A percentile compares a stretch with the other conserved stretches of the same genome.
These are phyloP conservation scores for Tribolium madens DNA, from an alignment of 1,140 invertebrate species.

Conservation along the genomic window DNA sequence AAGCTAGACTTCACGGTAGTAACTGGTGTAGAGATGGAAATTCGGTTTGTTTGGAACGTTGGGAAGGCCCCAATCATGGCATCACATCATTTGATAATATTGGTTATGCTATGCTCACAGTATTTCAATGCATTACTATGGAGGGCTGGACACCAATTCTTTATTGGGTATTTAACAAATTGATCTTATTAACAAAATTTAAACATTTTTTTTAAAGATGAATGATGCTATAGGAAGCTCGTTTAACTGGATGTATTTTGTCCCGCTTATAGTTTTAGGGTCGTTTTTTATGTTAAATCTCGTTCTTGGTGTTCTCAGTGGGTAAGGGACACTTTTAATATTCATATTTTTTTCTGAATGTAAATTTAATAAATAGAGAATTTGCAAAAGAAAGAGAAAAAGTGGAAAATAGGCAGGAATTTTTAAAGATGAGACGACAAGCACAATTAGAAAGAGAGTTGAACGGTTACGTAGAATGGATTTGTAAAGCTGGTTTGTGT, in stretches of 20 bases:
- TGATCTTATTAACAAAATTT: too few species aligned
- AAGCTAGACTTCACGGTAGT: constrained; percentile 79
- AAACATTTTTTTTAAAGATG: constrained; percentile 82
- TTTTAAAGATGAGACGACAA: constrained; percentile 98
- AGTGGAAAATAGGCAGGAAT: constrained; percentile 99
- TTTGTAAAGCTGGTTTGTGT: constrained; percentile 97
- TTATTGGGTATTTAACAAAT: constrained; percentile 92
- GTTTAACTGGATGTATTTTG: constrained; percentile 99
- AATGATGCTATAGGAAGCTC: constrained; percentile 98
- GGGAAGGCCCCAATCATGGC: constrained; percentile 98
- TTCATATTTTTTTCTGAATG: too few species aligned
- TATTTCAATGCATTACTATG: constrained; percentile 99
- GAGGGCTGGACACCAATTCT: constrained; percentile 99
- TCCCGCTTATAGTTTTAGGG: constrained; percentile 99
- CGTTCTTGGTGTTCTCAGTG: constrained; percentile 99
- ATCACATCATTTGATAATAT: constrained; percentile 99
- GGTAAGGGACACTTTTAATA: constrained; percentile 79
- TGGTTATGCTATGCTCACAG: constrained; percentile 99
- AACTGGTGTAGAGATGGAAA: constrained; percentile 85
- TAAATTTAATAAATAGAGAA: constrained; percentile 81
- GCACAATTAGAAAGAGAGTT: constrained; percentile 99
- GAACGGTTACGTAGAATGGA: constrained; percentile 99
- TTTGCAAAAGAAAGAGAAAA: constrained; percentile 99
- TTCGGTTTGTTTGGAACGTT: constrained; percentile 89
- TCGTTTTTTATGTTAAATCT: constrained; percentile 99